Evolutionary conservation across 1,140 invertebrate species (phyloP).

Genomic region (Druon quercuslanigerum): DNA sequence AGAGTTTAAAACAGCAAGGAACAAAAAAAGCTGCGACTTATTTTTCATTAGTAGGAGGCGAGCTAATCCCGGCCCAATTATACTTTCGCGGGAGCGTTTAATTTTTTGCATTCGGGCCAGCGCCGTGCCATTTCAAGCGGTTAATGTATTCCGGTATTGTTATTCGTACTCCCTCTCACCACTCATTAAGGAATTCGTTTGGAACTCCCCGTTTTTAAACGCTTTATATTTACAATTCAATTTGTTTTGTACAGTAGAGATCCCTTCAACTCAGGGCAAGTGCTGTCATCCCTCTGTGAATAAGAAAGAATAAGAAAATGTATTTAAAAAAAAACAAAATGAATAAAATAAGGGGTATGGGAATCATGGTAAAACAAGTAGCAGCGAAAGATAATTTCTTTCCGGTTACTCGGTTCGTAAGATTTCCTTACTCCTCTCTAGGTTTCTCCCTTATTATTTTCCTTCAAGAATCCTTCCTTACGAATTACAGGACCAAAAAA

Average conservation of each 20-base stretch:
- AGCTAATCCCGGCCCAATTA: conserved; percentile 52
- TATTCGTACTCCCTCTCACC: conserved; percentile 59
- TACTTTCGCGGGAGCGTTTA: conserved; percentile 46
- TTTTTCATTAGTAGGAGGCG: conserved; percentile 48
- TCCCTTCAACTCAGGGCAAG: conserved; percentile 28
- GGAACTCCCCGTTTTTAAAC: conserved; percentile 64
- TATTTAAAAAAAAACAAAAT: conserved; percentile 39
- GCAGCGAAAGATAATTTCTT: conserved; percentile 49
- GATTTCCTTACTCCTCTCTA: conserved; percentile 25
- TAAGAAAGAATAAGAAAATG: conserved; percentile 26
- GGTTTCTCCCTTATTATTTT: conserved; percentile 26
- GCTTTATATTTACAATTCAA: conserved; percentile 72
- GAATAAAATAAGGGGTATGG: conserved; percentile 33
- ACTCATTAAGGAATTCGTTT: conserved; percentile 65
- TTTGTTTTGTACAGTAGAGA: conserved; percentile 58
- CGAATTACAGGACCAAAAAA: not conserved
- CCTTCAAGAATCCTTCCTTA: not conserved
- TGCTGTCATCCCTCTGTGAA: not conserved
- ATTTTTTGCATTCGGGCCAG: conserved; percentile 36
- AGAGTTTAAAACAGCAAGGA: too few relatives aligned
- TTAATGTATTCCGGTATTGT: conserved; percentile 68
- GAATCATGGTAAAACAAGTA: conserved; percentile 16
- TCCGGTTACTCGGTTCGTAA: conserved; percentile 41
- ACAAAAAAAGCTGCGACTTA: conserved; percentile 32
- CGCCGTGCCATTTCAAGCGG: conserved; percentile 59